These are phyloP conservation scores for Melinopterus prodromus DNA, from an alignment of 2,888 invertebrate genomes.

Conservation along the genomic window DNA sequence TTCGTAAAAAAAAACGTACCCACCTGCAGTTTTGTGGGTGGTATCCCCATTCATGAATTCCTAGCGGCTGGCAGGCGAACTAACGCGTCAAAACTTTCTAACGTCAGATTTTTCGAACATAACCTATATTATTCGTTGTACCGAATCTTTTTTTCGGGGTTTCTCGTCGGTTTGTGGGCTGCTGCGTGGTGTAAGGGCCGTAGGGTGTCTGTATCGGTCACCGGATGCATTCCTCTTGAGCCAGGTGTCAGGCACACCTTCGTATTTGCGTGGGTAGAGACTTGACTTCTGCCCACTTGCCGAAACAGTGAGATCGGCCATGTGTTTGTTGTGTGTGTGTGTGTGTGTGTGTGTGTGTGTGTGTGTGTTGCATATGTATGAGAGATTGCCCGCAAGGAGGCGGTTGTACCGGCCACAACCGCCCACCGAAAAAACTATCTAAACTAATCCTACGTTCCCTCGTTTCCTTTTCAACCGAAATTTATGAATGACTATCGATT, in stretches of 20 bases:
- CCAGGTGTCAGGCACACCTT: constrained; percentile 50
- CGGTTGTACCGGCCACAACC: constrained; percentile 11
- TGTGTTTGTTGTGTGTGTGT: constrained; percentile 52
- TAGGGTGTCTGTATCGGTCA: not conserved
- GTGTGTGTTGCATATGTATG: constrained; percentile 56
- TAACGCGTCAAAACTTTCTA: not conserved
- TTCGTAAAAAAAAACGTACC: not conserved
- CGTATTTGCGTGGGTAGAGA: constrained; percentile 51
- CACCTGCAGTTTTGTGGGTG: not conserved
- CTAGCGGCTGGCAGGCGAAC: not conserved
- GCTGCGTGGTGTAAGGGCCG: constrained; percentile 20
- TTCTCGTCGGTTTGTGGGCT: constrained; percentile 9
- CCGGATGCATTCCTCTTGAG: constrained; percentile 27
- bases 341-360: constrained; percentile 52
- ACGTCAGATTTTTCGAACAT: not conserved
- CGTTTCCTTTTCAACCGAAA: not conserved
- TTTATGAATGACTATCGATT: not conserved
- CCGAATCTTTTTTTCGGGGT: not conserved
- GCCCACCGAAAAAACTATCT: constrained; percentile 39
- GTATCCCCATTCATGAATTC: not conserved
- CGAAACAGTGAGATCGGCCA: constrained; percentile 52
- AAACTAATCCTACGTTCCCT: not conserved
- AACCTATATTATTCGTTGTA: not conserved
- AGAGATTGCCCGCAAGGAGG: constrained; percentile 41
- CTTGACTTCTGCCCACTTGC: constrained; percentile 48